Evolutionary conservation across 1,140 invertebrate species (phyloP).

Genomic region (Frieseomelitta varia): DNA sequence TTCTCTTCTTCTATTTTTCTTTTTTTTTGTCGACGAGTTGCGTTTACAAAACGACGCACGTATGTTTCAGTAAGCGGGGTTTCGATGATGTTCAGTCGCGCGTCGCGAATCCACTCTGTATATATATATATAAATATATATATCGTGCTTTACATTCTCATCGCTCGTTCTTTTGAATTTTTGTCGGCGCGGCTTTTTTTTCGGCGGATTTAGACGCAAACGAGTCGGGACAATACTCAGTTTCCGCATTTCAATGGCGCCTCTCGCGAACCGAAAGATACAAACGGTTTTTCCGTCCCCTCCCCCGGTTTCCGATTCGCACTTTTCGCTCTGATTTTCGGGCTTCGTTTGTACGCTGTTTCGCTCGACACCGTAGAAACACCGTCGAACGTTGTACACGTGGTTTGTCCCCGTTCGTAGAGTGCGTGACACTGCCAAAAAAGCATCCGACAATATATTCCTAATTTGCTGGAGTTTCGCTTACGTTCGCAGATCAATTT

Average conservation of each 20-base stretch:
- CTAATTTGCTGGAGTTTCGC: not conserved
- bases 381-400: not conserved
- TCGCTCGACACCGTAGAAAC: not conserved
- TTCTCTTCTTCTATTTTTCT: too few species aligned
- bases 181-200: slow-evolving; percentile 41
- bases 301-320: not conserved
- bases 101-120: not conserved
- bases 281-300: slow-evolving; percentile 9
- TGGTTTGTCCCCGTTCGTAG: not conserved
- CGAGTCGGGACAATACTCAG: slow-evolving; percentile 49
- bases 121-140: too few species aligned
- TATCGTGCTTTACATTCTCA: slow-evolving; percentile 48
- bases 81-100: slow-evolving; percentile 34
- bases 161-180: slow-evolving; percentile 38
- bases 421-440: not conserved
- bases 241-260: slow-evolving; percentile 42
- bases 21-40: not conserved
- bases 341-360: slow-evolving; percentile 13
- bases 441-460: not conserved
- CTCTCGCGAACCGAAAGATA: slow-evolving; percentile 3
- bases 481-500: too few species aligned
- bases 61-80: slow-evolving; percentile 46
- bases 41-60: slow-evolving; percentile 51
- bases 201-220: slow-evolving; percentile 51
- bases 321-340: slow-evolving; percentile 11